Evolutionary conservation across 92 coral and sea anemone species (phyloP), one percentile per base, ranked within the genome.

Genomic region (Blastomussa wellsi): DNA sequence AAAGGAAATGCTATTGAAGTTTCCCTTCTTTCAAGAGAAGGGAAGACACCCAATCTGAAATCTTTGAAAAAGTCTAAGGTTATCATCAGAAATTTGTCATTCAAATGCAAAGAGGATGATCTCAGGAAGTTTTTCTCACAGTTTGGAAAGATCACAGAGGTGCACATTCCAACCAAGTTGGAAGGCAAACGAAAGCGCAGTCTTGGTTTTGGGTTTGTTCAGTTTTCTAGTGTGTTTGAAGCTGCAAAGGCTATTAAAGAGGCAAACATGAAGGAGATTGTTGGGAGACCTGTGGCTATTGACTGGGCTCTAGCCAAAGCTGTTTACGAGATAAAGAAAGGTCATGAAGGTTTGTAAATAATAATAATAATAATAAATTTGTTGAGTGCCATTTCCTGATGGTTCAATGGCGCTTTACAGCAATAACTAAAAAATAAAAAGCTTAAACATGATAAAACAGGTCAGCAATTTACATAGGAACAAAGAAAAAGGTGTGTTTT

Each of bases 171-270:
- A 12, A 86, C 77, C 41, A 86, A 90, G 82, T 81, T 70, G 66
- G 93, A 57, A 41, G 93, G 95, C 16, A 95, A 91, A 60, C 90
- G 91, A 51, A 95, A 88, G 47, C 88, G 80, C 69, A 86, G 91
- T 44, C 79, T 84, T 39, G 99, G 99, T 8, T 97, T 97, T 91
- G 99, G 92, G 7, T 97, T 97, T 90, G 99, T 97, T 59, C 99
- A 97, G 93, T 97, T 93, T 68, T 72, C 87, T 42, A 88, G 79
- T 62, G 94, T 93, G 16, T 94, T 94, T 80, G 93, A 93, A 78
- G 99, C 99, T 69, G 99, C 97, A 26, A 97, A 95, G 57, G 97
- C 99, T 38, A 65, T 91, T 66, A 91, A 97, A 52, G 90, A 83
- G 74, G 88, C 93, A 90, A 97, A 97, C 88, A 73, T 80, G 75